Base-by-base conservation (phyloP, 1,140 invertebrate species). In the Zaprionus capensis region DNA sequence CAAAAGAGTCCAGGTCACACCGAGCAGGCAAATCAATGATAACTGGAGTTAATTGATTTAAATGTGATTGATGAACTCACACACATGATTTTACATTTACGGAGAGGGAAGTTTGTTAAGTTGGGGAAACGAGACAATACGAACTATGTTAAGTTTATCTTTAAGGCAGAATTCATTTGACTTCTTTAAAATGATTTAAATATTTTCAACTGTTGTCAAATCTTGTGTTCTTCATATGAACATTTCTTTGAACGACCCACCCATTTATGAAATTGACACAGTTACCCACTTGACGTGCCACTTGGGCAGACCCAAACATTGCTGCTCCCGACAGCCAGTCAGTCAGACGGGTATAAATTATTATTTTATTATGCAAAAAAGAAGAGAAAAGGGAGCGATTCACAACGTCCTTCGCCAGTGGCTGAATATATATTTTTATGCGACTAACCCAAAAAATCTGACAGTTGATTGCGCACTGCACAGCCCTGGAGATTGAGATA, bases 11-110 rank as follows among this genome's bases (percentile, higher is more conserved):
- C 6, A 44, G 2, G 41, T 9, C 7, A n/a, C 17, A 7, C 17
- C 41, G n/a, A 17, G 41, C 41, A n/a, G 6, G 15, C 31, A 55
- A 44, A 71, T 76, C 68, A 71, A 53, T 51, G 44, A 63, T 63
- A 71, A 71, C 71, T 81, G 51, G 41, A 78, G 53, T 68, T 77
- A 82, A 86, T 86, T 87, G 78, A 86, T 82, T 77, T 80, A 82
- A 86, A 86, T 77, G 64, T 80, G 82, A 86, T 86, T 80, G 79
- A 86, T 73, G 76, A 72, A 56, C 56, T 65, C 31, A 20, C 2
- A 46, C 41, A 20, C 41, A 44, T 17, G 7, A n/a, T 17, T 44
- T 44, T 6, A 17, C 5, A 44, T 44, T 5, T 6, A 6, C 5
- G 6, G 1, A 17, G 41, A 46, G 41, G 41, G 41, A 2, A 17